These are phyloP conservation scores for Notiomystis cincta DNA, from an alignment of 2,113 vertebrate genomes.

Conservation along the genomic window DNA sequence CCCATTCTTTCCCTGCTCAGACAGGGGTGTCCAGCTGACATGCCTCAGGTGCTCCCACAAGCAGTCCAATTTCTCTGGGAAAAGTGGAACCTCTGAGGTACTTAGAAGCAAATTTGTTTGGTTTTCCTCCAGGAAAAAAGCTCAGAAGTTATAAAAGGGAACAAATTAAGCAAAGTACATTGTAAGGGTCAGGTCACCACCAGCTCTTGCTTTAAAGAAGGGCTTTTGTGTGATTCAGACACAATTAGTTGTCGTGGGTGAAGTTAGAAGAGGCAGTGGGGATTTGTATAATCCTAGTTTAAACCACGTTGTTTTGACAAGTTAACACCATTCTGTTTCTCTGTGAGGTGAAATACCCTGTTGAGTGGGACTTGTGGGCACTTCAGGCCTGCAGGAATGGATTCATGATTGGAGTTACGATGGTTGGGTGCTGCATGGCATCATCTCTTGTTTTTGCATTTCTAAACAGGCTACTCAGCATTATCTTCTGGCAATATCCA, in stretches of 20 bases:
- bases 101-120: neutral
- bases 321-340: neutral
- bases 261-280: neutral
- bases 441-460: neutral
- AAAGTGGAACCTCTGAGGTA: neutral
- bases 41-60: neutral
- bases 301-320: neutral
- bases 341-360: neutral
- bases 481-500: neutral
- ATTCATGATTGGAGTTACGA: fast-evolving
- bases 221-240: neutral
- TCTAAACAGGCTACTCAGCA: neutral
- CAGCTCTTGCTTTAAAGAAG: neutral
- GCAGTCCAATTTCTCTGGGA: neutral
- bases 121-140: neutral
- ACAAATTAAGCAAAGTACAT: neutral
- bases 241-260: neutral
- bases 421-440: neutral
- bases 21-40: neutral
- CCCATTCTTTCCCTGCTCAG: neutral
- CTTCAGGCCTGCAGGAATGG: neutral
- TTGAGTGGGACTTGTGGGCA: fast-evolving
- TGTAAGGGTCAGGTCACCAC: neutral
- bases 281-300: neutral
- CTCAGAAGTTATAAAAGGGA: neutral